Percentiles rank a stretch among this genome's conserved stretches.
Evolutionary conservation across 2,113 vertebrate genomes (phyloP).

Genomic region (Tauraco erythrolophus): DNA sequence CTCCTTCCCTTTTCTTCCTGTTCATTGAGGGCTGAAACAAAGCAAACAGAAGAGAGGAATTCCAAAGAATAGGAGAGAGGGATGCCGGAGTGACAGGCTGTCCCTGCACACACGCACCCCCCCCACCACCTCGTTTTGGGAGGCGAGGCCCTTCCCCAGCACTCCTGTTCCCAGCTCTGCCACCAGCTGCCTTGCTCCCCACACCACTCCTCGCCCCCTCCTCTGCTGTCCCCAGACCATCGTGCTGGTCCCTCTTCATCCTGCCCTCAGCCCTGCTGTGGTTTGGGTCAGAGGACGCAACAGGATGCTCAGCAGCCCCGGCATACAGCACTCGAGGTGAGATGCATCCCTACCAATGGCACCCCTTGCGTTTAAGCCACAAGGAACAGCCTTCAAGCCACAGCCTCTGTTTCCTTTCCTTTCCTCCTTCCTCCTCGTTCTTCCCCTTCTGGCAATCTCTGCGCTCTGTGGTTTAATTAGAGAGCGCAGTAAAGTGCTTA

Average conservation of each 20-base stretch:
- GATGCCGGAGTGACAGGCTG: constrained; percentile 28
- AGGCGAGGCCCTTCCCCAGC: background rate
- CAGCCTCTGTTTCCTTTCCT: background rate
- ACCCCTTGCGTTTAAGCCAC: background rate
- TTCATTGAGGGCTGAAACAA: constrained; percentile 73
- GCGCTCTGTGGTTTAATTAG: constrained; percentile 33
- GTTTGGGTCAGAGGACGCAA: background rate
- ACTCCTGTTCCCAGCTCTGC: background rate
- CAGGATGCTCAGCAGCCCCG: background rate
- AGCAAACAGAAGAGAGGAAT: constrained; percentile 66
- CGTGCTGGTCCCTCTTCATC: background rate
- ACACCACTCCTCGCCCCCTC: background rate
- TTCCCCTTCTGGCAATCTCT: constrained; percentile 25
- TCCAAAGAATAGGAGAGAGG: constrained; percentile 44
- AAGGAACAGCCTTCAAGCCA: background rate
- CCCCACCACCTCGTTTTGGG: background rate
- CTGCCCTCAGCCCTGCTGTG: background rate
- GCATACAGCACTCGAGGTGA: background rate
- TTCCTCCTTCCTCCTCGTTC: background rate
- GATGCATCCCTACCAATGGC: background rate
- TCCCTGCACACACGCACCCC: background rate
- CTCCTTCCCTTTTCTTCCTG: constrained; percentile 69
- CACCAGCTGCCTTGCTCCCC: background rate
- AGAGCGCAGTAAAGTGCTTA: background rate
- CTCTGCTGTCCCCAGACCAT: background rate